Conservation (phyloP, 1,140 invertebrate species). For the Neuroterus valhalla region DNA sequence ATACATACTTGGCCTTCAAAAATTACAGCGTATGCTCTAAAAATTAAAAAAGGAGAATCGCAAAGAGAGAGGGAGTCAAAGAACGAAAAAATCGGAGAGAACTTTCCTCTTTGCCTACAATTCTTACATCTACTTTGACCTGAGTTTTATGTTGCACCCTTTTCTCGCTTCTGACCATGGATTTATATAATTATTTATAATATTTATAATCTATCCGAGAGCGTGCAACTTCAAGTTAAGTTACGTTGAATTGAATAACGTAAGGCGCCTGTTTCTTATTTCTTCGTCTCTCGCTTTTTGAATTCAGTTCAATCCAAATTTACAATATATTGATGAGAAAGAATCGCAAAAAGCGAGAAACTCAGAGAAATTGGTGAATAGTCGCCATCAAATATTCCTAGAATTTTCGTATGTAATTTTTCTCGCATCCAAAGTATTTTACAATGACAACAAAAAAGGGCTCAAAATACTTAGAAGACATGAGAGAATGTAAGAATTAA, state of each 20-base stretch:
- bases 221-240: constrained; percentile 20
- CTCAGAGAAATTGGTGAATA: neutral
- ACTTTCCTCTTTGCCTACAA: constrained; percentile 22
- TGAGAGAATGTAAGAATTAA: neutral
- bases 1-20: constrained; percentile 27
- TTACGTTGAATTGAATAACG: constrained; percentile 49
- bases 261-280: constrained; percentile 36
- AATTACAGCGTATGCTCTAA: constrained; percentile 28
- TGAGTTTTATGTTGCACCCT: constrained; percentile 27
- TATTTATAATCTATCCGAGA: constrained; percentile 31
- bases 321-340: neutral
- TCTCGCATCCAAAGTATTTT: neutral
- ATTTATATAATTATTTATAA: neutral
- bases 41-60: constrained; percentile 18
- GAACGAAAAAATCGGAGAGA: constrained; percentile 17
- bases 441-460: neutral
- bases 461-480: neutral
- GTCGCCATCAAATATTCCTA: neutral
- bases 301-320: constrained; percentile 2
- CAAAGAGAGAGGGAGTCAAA: constrained; percentile 10
- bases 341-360: neutral
- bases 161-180: constrained; percentile 19
- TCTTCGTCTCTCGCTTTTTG: constrained; percentile 24
- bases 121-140: constrained; percentile 25
- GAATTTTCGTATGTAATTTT: neutral